A percentile compares a stretch with the other conserved stretches of the same genome.
Conservation (phyloP, 2,113 vertebrate genomes). For the Balaeniceps rex region DNA sequence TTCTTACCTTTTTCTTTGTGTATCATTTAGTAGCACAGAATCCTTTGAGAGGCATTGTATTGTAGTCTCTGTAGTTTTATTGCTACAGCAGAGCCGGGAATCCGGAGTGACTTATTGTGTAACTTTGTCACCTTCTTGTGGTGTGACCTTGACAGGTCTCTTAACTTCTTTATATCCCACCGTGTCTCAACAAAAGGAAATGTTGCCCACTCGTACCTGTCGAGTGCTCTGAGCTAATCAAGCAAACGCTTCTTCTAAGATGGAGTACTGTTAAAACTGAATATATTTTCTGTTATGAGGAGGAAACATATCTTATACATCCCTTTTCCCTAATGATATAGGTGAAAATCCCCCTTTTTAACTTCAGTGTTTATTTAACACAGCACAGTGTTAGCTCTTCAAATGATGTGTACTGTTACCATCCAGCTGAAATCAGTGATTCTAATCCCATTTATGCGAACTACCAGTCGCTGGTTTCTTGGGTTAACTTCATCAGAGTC, state of each 20-base stretch:
- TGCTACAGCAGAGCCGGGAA: not conserved
- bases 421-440: not conserved
- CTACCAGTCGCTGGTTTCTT: not conserved
- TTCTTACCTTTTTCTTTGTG: not conserved
- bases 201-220: not conserved
- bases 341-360: not conserved
- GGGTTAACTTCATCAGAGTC: not conserved
- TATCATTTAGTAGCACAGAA: not conserved
- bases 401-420: not conserved
- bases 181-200: not conserved
- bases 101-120: not conserved
- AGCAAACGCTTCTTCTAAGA: not conserved
- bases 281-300: not conserved
- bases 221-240: not conserved
- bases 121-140: not conserved
- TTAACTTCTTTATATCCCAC: not conserved
- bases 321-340: not conserved
- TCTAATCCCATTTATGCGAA: not conserved
- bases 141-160: slow-evolving; percentile 18
- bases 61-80: not conserved
- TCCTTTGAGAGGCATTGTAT: not conserved
- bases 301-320: accelerated
- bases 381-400: not conserved
- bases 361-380: not conserved
- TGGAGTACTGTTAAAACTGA: not conserved